Base-by-base conservation (phyloP, 2,113 vertebrate genomes). In the Malurus alboscapulatus region DNA sequence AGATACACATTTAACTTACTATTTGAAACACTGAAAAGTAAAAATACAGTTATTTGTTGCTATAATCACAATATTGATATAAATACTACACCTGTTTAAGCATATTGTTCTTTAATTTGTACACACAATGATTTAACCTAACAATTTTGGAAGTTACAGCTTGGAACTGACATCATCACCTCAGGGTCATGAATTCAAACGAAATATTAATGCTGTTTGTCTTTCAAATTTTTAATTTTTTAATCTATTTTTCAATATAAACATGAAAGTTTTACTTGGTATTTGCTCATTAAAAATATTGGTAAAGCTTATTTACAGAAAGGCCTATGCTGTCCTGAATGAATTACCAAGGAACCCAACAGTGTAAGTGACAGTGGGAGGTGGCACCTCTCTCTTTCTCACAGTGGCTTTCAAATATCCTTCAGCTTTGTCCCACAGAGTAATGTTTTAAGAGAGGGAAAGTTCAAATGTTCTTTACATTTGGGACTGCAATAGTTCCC, bases 381-480 rank as follows among this genome's bases (percentile, higher is more conserved):
- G n/a, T 36, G 45, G 38, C 5, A 44, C 17, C 18, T 82, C 34
- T 84, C 17, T 26, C 16, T 67, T 26, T 47, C 34, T 71, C 55
- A 88, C 12, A 40, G 26, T 26, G 8, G 21, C 40, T 94, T 88
- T 90, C 68, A 93, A 84, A 55, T 44, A 59, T 10, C 65, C 72
- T 92, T 90, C 55, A 67, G 27, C 30, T 86, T 61, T 57, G 32
- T 61, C 36, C 14, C 53, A 55, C 17, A 83, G 11, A 54, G 19
- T 0, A 16, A 6, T 78, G 68, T 48, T 16, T 53, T 40, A 84
- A 44, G 14, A 91, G 55, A 1, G 0, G 14, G 7, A 71, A 72
- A 59, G 13, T 75, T 38, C 47, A 62, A n/a, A 30, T 44, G 8
- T 42, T 78, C 55, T 77, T 75, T 42, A 19, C 6, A 51, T 34